Evolutionary conservation across 1,140 invertebrate genomes (phyloP).

Genomic region (Papilio polyxenes): DNA sequence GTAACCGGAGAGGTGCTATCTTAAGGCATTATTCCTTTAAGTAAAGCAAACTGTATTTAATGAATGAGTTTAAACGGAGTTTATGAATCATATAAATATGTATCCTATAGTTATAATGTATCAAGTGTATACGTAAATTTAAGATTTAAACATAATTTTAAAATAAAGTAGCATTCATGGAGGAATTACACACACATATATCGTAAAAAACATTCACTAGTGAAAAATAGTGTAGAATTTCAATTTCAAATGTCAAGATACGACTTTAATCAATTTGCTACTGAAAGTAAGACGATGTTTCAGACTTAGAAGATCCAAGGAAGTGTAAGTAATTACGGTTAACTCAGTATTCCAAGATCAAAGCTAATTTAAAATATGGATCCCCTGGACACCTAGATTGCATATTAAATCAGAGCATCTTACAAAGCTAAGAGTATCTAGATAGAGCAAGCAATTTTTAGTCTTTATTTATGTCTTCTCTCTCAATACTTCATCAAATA

Average conservation of each 20-base stretch:
- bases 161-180: background rate
- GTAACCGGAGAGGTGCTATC: slow-evolving; percentile 30
- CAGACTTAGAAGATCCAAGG: slow-evolving; percentile 15
- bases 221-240: background rate
- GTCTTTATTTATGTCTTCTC: background rate
- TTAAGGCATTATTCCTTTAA: slow-evolving; percentile 13
- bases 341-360: slow-evolving; percentile 68
- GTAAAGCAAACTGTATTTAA: slow-evolving; percentile 1
- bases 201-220: too few relatives aligned
- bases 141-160: background rate
- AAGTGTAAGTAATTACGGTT: slow-evolving; percentile 59
- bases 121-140: too few relatives aligned
- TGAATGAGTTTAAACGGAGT: background rate
- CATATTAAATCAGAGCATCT: slow-evolving; percentile 73
- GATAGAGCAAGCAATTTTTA: slow-evolving; percentile 28
- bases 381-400: slow-evolving; percentile 69
- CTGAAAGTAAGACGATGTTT: slow-evolving; percentile 2
- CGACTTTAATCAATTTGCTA: slow-evolving; percentile 1
- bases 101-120: too few relatives aligned
- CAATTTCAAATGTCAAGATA: background rate
- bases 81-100: background rate
- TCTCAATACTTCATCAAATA: slow-evolving; percentile 25
- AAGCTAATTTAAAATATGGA: slow-evolving; percentile 73
- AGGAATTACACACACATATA: too few relatives aligned
- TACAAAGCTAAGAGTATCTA: slow-evolving; percentile 42